These are phyloP conservation scores for Oplegnathus fasciatus DNA, from an alignment of 2,113 vertebrate species.

Conservation along the genomic window DNA sequence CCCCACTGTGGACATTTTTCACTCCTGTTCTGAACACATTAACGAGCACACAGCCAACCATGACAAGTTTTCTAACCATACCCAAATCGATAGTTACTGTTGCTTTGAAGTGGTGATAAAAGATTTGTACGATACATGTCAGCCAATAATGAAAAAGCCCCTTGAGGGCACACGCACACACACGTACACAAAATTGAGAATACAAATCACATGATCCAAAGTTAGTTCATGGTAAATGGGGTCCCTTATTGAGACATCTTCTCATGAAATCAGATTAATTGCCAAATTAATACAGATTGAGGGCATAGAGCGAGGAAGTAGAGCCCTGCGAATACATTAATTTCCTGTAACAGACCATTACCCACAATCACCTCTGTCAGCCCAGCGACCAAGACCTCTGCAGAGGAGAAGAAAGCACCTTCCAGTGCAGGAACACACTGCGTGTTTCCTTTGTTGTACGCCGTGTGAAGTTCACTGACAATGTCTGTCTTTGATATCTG, in stretches of 20 bases:
- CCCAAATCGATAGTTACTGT: slow-evolving; percentile 35
- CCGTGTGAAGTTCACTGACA: slow-evolving; percentile 29
- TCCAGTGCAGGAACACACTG: slow-evolving; percentile 14
- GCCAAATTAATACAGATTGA: slow-evolving; percentile 66
- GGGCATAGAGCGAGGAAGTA: slow-evolving; percentile 45
- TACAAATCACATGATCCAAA: slow-evolving; percentile 35
- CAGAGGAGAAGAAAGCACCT: slow-evolving; percentile 39
- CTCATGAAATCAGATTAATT: slow-evolving; percentile 76
- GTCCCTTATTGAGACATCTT: slow-evolving; percentile 63
- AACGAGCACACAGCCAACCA: slow-evolving; percentile 22
- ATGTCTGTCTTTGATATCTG: slow-evolving; percentile 65
- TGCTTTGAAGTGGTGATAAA: slow-evolving; percentile 27
- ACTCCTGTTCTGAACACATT: slow-evolving; percentile 14
- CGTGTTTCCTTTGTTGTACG: slow-evolving; percentile 48
- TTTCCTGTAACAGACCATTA: slow-evolving; percentile 71
- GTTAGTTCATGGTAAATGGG: slow-evolving; percentile 38
- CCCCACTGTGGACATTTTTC: slow-evolving; percentile 27
- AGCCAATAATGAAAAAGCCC: slow-evolving; percentile 14
- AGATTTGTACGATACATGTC: not conserved
- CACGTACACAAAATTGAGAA: not conserved
- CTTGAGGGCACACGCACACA: not conserved
- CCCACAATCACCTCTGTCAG: slow-evolving; percentile 49
- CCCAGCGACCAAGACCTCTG: slow-evolving; percentile 29
- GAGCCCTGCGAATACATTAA: slow-evolving; percentile 56
- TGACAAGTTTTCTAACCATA: slow-evolving; percentile 16